These are phyloP conservation scores for Ochropleura plecta DNA, from an alignment of 2,888 invertebrate genomes.

Conservation along the genomic window DNA sequence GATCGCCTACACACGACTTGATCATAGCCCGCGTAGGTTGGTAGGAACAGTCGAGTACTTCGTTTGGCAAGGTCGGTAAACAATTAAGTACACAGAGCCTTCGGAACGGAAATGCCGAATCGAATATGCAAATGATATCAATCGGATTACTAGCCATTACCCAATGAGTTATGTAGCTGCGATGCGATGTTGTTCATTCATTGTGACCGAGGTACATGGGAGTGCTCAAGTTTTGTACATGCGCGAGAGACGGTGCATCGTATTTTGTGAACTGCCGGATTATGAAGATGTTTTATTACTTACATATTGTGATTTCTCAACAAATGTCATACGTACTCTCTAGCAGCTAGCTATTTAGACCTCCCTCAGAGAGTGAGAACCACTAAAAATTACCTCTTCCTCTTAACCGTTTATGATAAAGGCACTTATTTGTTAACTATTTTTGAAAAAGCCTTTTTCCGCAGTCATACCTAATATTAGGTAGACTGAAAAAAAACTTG, in stretches of 20 bases:
- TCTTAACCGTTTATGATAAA: no score
- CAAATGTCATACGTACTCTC: no score
- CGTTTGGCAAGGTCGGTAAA: conserved; percentile 83
- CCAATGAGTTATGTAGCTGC: conserved; percentile 73
- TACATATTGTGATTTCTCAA: neutral
- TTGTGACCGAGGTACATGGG: conserved; percentile 80
- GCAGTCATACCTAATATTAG: neutral
- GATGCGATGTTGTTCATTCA: conserved; percentile 83
- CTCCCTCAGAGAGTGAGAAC: neutral
- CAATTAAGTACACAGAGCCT: conserved; percentile 78
- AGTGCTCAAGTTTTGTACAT: conserved; percentile 44
- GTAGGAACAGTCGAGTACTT: conserved; percentile 71
- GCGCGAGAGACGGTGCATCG: neutral
- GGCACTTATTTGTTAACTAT: neutral
- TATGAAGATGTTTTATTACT: neutral
- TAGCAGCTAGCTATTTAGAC: neutral
- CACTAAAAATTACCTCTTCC: neutral
- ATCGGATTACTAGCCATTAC: conserved; percentile 77
- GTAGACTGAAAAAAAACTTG: neutral
- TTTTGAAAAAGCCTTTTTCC: neutral
- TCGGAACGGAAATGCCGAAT: conserved; percentile 86
- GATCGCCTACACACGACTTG: conserved; percentile 71
- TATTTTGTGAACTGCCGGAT: neutral
- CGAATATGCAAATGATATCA: conserved; percentile 85
- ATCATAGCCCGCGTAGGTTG: conserved; percentile 77